Evolutionary conservation across 2,797 vertebrate species (phyloP).

Genomic region (Muscicapa comitata): DNA sequence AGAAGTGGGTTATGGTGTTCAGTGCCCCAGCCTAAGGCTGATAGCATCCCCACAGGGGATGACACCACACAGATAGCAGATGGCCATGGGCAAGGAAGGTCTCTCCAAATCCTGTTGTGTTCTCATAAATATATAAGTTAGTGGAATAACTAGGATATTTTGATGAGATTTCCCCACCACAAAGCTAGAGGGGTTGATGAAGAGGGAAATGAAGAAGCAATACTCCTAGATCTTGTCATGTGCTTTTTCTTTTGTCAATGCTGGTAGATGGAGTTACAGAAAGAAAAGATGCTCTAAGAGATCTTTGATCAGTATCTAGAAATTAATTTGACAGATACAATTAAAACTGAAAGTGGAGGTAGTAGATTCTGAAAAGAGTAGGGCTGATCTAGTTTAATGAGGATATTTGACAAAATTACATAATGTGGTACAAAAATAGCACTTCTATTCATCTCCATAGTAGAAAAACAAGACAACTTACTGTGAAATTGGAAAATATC

Average conservation of each 20-base stretch:
- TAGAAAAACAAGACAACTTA: not conserved
- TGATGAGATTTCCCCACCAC: not conserved
- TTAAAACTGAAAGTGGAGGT: not conserved
- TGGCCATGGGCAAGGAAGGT: fast-evolving
- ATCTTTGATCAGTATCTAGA: not conserved
- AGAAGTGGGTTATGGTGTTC: not conserved
- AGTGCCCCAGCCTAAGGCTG: not conserved
- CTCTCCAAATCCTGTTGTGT: not conserved
- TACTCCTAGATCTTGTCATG: not conserved
- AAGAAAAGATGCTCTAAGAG: not conserved
- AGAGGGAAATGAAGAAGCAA: not conserved
- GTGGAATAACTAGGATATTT: not conserved
- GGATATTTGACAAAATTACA: slow-evolving; percentile 4
- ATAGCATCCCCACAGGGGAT: fast-evolving
- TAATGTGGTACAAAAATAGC: not conserved
- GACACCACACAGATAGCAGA: not conserved
- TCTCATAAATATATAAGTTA: not conserved
- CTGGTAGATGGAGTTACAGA: not conserved
- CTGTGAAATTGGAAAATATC: not conserved
- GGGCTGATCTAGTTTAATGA: not conserved
- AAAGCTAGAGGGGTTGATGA: not conserved
- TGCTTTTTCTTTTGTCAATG: not conserved
- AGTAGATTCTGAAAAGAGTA: not conserved
- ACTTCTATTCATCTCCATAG: not conserved
- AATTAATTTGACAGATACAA: not conserved